Conservation (phyloP, 92 coral and sea anemone species). For the Galaxea fascicularis region DNA sequence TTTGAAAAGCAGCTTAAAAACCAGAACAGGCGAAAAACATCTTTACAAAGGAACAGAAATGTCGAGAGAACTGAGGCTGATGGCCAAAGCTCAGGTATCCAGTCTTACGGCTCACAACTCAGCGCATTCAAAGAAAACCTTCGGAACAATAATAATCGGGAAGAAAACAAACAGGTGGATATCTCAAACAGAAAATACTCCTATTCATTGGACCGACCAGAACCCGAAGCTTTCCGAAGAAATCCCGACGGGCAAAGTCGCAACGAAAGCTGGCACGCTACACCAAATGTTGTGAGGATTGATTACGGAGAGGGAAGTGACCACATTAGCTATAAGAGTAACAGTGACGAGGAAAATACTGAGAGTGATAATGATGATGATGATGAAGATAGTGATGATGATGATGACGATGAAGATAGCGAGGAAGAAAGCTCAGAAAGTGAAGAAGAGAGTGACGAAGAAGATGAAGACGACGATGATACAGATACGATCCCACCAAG, state of each 20-base stretch:
- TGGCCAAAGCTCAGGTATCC: constrained; percentile 67
- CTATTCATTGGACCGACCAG: constrained; percentile 65
- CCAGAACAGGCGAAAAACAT: constrained; percentile 11
- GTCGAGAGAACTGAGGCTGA: constrained; percentile 76
- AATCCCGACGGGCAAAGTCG: constrained; percentile 82
- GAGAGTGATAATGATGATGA: constrained; percentile 35
- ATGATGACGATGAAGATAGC: constrained; percentile 33
- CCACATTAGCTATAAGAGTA: constrained; percentile 56
- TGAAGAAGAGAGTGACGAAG: constrained; percentile 48
- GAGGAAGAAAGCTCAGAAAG: constrained; percentile 32
- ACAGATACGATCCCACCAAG: constrained; percentile 4
- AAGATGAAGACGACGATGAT: constrained; percentile 33
- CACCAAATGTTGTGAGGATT: constrained; percentile 31
- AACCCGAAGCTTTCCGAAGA: constrained; percentile 58
- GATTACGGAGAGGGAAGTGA: constrained; percentile 52
- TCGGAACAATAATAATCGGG: not conserved
- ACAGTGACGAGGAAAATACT: not conserved
- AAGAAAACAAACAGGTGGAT: not conserved
- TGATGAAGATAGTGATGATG: constrained; percentile 9
- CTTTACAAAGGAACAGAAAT: constrained; percentile 31
- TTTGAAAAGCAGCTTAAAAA: constrained; percentile 60
- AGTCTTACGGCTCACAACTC: constrained; percentile 54
- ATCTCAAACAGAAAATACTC: not conserved
- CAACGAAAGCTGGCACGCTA: constrained; percentile 49
- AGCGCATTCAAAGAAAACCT: constrained; percentile 41